Evolutionary conservation across 1,140 invertebrate genomes (phyloP).

Genomic region (Drosophila orena): DNA sequence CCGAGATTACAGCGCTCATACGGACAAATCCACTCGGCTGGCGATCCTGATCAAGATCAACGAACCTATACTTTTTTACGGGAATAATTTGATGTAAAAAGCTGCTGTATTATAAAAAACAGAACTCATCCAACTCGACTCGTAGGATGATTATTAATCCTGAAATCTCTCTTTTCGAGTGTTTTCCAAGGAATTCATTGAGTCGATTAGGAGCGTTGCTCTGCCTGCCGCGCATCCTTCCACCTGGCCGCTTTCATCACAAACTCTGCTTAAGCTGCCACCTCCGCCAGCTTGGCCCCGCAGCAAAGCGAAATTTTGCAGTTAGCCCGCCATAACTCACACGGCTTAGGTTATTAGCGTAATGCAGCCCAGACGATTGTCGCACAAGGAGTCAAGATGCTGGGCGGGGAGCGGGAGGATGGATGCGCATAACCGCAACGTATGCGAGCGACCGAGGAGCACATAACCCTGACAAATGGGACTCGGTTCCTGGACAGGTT

Average conservation of each 20-base stretch:
- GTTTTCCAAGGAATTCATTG: slow-evolving; percentile 7
- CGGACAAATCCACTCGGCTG: no score
- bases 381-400: slow-evolving; percentile 20
- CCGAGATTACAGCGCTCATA: no score
- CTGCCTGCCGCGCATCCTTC: background rate
- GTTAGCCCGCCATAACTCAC: slow-evolving; percentile 65
- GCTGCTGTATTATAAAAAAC: no score
- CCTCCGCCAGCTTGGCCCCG: slow-evolving; percentile 1
- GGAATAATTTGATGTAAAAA: no score
- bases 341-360: slow-evolving; percentile 74
- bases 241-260: background rate
- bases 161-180: no score
- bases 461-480: slow-evolving; percentile 76
- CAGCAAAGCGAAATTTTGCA: slow-evolving; percentile 25
- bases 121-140: no score
- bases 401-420: slow-evolving; percentile 47
- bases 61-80: no score
- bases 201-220: slow-evolving; percentile 51
- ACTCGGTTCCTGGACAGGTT: slow-evolving; percentile 38
- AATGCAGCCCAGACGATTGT: slow-evolving; percentile 73
- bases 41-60: no score
- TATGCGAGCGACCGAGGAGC: slow-evolving; percentile 49
- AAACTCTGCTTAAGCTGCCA: slow-evolving; percentile 36
- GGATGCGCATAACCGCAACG: slow-evolving; percentile 77
- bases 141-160: no score